Percentiles rank a stretch among this genome's conserved stretches.
phyloP scores from a whole-genome alignment of 2,113 vertebrate species.

The Silurus meridionalis region DNA sequence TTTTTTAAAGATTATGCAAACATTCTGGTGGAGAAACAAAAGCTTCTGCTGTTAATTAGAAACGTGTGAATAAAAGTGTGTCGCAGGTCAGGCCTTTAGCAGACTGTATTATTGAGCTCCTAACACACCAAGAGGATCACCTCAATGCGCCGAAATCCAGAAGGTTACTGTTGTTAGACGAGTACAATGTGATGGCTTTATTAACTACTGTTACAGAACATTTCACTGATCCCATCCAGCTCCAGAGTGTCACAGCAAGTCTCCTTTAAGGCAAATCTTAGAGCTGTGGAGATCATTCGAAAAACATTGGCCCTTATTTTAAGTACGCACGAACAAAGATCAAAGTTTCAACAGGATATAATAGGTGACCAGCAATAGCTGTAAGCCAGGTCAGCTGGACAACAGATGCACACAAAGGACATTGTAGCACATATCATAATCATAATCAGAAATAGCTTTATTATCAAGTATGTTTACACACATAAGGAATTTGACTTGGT shows the following conservation, averaged over 20 bases:
- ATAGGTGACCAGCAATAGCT: too few relatives aligned
- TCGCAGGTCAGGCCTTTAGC: neutral
- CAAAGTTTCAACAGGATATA: neutral
- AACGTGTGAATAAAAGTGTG: neutral
- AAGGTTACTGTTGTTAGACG: neutral
- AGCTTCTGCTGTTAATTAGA: neutral
- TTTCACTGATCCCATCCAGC: neutral
- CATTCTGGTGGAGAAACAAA: neutral
- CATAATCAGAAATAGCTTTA: too few relatives aligned
- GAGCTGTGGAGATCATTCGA: neutral
- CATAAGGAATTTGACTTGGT: too few relatives aligned
- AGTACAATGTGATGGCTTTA: neutral
- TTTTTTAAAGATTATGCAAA: neutral
- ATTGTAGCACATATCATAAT: too few relatives aligned
- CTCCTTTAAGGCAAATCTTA: neutral
- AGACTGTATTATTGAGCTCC: neutral
- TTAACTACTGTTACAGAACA: neutral
- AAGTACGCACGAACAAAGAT: neutral
- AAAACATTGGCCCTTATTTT: neutral
- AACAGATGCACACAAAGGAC: too few relatives aligned
- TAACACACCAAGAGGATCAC: neutral
- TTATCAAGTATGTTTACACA: too few relatives aligned
- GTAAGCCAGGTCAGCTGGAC: too few relatives aligned
- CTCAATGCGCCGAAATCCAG: neutral
- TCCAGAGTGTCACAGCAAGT: neutral